Conservation (phyloP, 2,888 invertebrate genomes). For the Dasysyrphus tricinctus region DNA sequence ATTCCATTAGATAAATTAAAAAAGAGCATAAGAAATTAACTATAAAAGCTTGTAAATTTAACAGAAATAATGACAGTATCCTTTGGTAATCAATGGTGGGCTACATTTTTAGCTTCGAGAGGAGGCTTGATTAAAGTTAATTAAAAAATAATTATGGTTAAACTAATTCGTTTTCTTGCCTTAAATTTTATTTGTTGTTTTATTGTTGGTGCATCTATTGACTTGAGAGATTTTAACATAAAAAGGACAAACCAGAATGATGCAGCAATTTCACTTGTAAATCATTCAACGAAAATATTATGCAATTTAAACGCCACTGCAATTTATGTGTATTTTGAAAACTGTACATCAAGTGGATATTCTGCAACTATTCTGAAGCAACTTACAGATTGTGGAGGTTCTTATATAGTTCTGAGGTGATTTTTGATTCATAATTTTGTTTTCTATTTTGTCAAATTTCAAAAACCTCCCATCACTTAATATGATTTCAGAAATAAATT, state of each 20-base stretch:
- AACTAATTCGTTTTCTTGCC: background rate
- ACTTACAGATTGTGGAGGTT: slow-evolving; percentile 79
- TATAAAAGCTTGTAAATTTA: slow-evolving; percentile 35
- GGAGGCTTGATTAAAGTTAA: background rate
- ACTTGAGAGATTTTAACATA: slow-evolving; percentile 14
- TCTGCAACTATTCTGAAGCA: slow-evolving; percentile 78
- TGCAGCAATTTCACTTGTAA: slow-evolving; percentile 68
- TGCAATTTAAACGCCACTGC: slow-evolving; percentile 79
- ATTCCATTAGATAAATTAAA: slow-evolving; percentile 62
- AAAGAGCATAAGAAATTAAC: background rate
- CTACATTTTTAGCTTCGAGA: too few species aligned
- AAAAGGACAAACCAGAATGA: background rate
- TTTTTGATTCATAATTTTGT: background rate
- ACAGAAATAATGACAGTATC: slow-evolving; percentile 18
- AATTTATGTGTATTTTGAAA: slow-evolving; percentile 81
- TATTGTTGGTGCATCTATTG: slow-evolving; percentile 12
- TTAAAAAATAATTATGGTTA: slow-evolving; percentile 10
- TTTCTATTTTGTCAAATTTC: background rate
- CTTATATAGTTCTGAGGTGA: slow-evolving; percentile 80
- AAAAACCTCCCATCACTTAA: background rate
- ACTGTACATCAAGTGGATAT: slow-evolving; percentile 77
- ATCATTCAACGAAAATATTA: slow-evolving; percentile 78
- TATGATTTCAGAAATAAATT: slow-evolving; percentile 77
- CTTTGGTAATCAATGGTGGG: slow-evolving; percentile 13
- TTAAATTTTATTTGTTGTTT: slow-evolving; percentile 13